Conservation (phyloP, 2,113 vertebrate species). For the Otolemur garnettii region DNA sequence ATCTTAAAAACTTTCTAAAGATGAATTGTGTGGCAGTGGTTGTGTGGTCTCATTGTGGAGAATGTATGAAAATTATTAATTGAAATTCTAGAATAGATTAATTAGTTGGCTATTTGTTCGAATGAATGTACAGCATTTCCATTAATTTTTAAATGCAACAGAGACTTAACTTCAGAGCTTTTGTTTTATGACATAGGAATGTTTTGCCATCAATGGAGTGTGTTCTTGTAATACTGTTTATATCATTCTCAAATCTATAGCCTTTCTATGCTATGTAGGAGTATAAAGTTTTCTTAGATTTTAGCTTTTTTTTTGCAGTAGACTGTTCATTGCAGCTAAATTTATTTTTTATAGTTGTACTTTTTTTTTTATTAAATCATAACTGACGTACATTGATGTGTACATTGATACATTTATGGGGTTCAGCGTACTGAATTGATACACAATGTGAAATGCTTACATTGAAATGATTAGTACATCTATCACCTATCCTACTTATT, state of each 20-base stretch:
- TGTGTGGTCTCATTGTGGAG: slow-evolving; percentile 80
- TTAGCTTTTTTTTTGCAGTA: too few species aligned
- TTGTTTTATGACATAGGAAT: slow-evolving; percentile 86
- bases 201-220: slow-evolving; percentile 78
- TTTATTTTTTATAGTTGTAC: too few species aligned
- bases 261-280: slow-evolving; percentile 78
- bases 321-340: too few species aligned
- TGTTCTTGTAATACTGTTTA: slow-evolving; percentile 75
- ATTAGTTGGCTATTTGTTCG: slow-evolving; percentile 78
- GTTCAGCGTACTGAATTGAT: too few species aligned
- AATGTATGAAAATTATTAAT: slow-evolving; percentile 66
- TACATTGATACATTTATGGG: too few species aligned
- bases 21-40: slow-evolving; percentile 81
- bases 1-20: slow-evolving; percentile 78
- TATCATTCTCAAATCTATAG: slow-evolving; percentile 74
- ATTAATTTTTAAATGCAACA: slow-evolving; percentile 87
- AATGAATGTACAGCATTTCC: slow-evolving; percentile 87
- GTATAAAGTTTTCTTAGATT: slow-evolving; percentile 31
- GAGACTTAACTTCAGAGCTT: slow-evolving; percentile 88
- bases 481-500: too few species aligned
- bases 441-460: too few species aligned
- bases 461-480: too few species aligned
- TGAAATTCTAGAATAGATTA: slow-evolving; percentile 67
- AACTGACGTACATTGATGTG: too few species aligned
- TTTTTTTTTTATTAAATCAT: too few species aligned